Evolutionary conservation across 2,113 vertebrate species (phyloP), one percentile per base, ranked within the genome.

Genomic region (Burhinus oedicnemus): DNA sequence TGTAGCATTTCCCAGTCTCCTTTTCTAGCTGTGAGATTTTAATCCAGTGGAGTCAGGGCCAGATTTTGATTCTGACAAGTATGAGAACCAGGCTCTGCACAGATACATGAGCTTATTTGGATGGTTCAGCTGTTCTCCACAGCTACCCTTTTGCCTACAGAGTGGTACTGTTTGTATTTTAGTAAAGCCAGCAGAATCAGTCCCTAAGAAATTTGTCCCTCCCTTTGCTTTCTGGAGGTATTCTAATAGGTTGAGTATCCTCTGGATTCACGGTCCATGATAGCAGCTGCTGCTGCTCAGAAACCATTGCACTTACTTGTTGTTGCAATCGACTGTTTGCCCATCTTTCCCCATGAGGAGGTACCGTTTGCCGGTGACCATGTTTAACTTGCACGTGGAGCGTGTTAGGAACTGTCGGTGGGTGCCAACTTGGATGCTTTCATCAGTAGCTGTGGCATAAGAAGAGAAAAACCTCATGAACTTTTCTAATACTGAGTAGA

Each of bases 331-430:
- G 5, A 94, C 82, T 0, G 96, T 96, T 68, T 77, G 62, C 6
- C 92, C 78, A 6, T 98, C 89, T 60, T 87, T 94, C 3, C 98
- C 98, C 98, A 98, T 98, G 38, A 98, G 57, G 72, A 98, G 93
- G 87, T 98, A 98, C 27, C 51, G 52, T 5, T 96, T 95, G 45
- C 95, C 94, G 15, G 5, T 2, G 7, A 85, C 55, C 75, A 98
- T 29, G 11, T 80, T 62, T 17, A 98, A 51, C 2, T 82, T 92
- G 87, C 98, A 98, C 1, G 61, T 38, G 36, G 86, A 87, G 11
- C 95, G 96, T 0, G 65, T 70, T 1, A 98, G 34, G 80, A 98
- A 93, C 75, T 98, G 95, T 8, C 97, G 95, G 13, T 75, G 80
- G 13, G 36, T 79, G 7, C 87, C 96, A 34, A 76, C 72, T n/a